Base-by-base conservation (phyloP, 2,888 invertebrate genomes). In the Willowsia nigromaculata region DNA sequence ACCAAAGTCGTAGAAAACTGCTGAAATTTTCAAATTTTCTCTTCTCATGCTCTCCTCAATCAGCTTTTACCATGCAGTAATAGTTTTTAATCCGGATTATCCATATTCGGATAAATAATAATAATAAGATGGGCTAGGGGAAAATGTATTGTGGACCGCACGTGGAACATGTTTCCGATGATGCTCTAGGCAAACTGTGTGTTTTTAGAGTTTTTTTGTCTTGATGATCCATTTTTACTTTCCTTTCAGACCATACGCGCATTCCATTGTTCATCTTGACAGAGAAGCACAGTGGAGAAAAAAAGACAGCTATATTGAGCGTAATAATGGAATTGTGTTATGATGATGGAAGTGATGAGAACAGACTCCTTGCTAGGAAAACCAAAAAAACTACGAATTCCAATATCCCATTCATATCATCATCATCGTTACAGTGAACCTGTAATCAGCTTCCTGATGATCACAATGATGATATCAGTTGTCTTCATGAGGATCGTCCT, bases 361-460 rank as follows among this genome's bases (percentile, higher is more conserved):
- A 71, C 0, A 59, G 27, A 27, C 6, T 53, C 18, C 53, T 53
- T n/a, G 18, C 18, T 18, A n/a, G 18, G 15, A 18, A 53, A 53
- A 53, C 18, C 53, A 25, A 50, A 50, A 50, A 15, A 50, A 3
- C 11, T n/a, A n/a, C n/a, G n/a, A 53, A 18, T 53, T 18, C 53
- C 11, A 53, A 53, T 6, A 18, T 18, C 18, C 53, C 53, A 1
- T n/a, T 11, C 4, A 43, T 1, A 3, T 13, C 53, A 53, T 15
- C 37, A 68, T 37, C 18, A 40, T 62, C 33, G 37, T 25, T 71
- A 25, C 43, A 22, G 43, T 40, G 43, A 43, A 74, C 47, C 43
- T 74, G 47, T 74, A 74, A 74, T 74, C 74, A 74, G 74, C 47
- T 74, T 74, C 74, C 47, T 74, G 15, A 50, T 27, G 18, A 37